These are phyloP conservation scores for Thamnophis elegans DNA, from an alignment of 2,797 vertebrate species.

Conservation along the genomic window DNA sequence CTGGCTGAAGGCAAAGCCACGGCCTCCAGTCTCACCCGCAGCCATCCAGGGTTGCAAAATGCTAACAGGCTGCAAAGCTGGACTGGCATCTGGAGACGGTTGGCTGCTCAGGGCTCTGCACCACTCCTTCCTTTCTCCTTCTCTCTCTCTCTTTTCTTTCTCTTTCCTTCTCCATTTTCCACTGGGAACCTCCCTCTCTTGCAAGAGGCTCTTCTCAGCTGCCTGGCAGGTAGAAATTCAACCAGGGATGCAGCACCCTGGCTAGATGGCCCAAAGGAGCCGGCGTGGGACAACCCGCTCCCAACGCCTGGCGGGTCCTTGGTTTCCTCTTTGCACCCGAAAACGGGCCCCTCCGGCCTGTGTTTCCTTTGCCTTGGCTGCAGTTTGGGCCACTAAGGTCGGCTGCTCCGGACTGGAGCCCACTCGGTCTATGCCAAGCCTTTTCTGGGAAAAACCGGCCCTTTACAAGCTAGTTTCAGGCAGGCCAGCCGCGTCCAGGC, in stretches of 20 bases:
- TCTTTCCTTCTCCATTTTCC: too few species aligned
- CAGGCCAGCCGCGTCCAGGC: too few species aligned
- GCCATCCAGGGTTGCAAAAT: constrained; percentile 47
- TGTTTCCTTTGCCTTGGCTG: not conserved
- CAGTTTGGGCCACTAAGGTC: not conserved
- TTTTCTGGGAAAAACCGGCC: not conserved
- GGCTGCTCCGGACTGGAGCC: not conserved
- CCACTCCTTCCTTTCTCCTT: too few species aligned
- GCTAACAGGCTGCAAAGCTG: constrained; percentile 6
- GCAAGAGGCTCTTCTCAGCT: not conserved
- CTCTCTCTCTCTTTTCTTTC: too few species aligned
- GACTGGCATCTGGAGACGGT: not conserved
- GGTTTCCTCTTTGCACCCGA: not conserved
- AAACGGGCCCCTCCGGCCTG: not conserved
- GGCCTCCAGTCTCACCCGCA: constrained; percentile 55
- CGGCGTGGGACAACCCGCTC: not conserved
- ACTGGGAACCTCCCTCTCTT: too few species aligned
- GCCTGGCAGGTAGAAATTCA: not conserved
- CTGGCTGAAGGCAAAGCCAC: constrained; percentile 45
- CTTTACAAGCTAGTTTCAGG: not conserved
- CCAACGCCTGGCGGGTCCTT: not conserved
- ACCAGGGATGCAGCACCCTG: not conserved
- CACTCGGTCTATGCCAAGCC: not conserved
- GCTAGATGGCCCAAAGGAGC: not conserved
- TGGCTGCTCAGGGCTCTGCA: not conserved